These are phyloP conservation scores for Spicauda simplicius DNA, from an alignment of 2,888 invertebrate genomes.

Conservation along the genomic window DNA sequence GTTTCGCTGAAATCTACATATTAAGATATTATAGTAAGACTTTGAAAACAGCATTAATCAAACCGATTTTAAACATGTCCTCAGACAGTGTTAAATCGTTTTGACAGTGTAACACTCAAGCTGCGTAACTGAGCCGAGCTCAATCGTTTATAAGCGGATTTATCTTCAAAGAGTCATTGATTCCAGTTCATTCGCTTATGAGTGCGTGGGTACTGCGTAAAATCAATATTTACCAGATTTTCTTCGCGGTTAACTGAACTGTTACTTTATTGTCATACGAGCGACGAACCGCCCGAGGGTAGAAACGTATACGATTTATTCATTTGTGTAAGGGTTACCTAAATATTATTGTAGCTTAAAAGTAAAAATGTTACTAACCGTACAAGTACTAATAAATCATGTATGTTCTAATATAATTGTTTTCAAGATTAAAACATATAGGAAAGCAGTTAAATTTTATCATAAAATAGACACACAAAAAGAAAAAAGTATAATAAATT, in stretches of 20 bases:
- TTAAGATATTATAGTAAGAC: not conserved
- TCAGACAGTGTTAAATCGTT: slow-evolving; percentile 7
- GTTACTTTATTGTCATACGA: not conserved
- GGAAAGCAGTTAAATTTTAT: too few relatives aligned
- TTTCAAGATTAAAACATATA: too few relatives aligned
- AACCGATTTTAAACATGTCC: too few relatives aligned
- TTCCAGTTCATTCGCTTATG: slow-evolving; percentile 10
- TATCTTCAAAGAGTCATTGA: slow-evolving; percentile 22
- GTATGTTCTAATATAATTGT: too few relatives aligned
- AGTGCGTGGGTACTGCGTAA: not conserved
- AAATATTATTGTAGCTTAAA: too few relatives aligned
- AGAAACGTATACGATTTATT: too few relatives aligned
- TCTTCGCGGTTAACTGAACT: not conserved
- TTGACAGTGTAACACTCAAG: not conserved
- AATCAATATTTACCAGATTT: slow-evolving; percentile 4
- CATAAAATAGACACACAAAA: too few relatives aligned
- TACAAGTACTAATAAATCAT: too few relatives aligned
- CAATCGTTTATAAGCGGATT: slow-evolving; percentile 16
- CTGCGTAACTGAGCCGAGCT: slow-evolving; percentile 9
- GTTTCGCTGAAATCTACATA: too few relatives aligned
- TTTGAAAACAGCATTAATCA: not conserved
- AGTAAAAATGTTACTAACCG: too few relatives aligned
- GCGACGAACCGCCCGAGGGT: not conserved
- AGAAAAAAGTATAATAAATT: too few relatives aligned
- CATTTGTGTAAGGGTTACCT: too few relatives aligned